These are phyloP conservation scores for Tetragonula clypearis DNA, from an alignment of 1,140 invertebrate genomes.

Conservation along the genomic window DNA sequence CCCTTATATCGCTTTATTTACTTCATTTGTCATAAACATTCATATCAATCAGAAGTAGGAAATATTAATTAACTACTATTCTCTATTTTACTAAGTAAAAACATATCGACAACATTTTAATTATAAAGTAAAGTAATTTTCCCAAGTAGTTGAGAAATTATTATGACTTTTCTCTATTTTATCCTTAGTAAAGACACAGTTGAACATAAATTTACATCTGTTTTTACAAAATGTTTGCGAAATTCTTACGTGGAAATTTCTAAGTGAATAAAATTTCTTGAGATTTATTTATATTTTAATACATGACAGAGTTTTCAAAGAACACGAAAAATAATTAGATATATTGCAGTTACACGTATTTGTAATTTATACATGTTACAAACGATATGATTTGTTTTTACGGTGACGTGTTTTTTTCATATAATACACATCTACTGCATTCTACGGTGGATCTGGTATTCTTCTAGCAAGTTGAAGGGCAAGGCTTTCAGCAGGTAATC, in stretches of 20 bases:
- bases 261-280: not conserved
- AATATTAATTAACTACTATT: conserved; percentile 11
- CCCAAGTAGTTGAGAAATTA: not conserved
- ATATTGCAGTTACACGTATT: not conserved
- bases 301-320: not conserved
- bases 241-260: not conserved
- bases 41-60: conserved; percentile 34
- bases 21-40: conserved; percentile 58
- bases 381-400: conserved; percentile 70
- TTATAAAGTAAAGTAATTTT: not conserved
- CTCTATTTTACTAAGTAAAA: not conserved
- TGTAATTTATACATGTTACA: conserved; percentile 31
- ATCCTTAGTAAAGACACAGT: not conserved
- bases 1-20: conserved; percentile 58
- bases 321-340: conserved; percentile 13
- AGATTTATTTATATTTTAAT: not conserved
- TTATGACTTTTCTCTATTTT: not conserved
- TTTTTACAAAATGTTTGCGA: not conserved
- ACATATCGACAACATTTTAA: not conserved
- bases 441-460: conserved; percentile 82
- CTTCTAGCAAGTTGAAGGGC: conserved; percentile 91
- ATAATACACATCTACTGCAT: conserved; percentile 78
- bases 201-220: not conserved
- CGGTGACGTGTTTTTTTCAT: conserved; percentile 75
- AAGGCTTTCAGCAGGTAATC: conserved; percentile 90